Conservation (phyloP, 53 echinoderm and acorn worm genomes). For the Arbacia lixula region DNA sequence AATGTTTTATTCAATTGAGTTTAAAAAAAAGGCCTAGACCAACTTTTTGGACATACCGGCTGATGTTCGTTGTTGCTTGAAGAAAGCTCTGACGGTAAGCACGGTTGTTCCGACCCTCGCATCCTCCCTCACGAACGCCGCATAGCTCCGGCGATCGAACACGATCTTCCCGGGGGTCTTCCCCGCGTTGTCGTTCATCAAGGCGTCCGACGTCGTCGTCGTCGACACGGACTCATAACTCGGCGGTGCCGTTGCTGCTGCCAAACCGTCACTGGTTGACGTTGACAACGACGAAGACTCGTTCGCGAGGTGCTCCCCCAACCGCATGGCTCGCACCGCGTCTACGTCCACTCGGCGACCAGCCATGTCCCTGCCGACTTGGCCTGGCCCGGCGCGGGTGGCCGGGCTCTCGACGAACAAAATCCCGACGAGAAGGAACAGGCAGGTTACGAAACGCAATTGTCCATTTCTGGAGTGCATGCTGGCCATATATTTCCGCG, state of each 20-base stretch:
- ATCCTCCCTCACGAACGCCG: constrained; percentile 23
- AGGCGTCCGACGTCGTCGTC: not conserved
- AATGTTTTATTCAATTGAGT: too few relatives aligned
- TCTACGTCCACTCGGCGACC: too few relatives aligned
- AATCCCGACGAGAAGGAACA: not conserved
- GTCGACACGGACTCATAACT: not conserved
- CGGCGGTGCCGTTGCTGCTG: not conserved
- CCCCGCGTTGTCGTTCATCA: constrained; percentile 1
- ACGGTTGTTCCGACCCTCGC: not conserved
- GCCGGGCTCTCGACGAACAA: constrained; percentile 9
- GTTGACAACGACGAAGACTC: not conserved
- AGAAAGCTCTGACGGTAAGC: constrained; percentile 27
- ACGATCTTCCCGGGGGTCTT: not conserved
- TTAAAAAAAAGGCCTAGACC: too few relatives aligned
- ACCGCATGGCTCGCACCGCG: too few relatives aligned
- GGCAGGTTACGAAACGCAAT: not conserved
- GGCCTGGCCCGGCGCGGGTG: not conserved
- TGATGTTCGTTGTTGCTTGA: constrained; percentile 1
- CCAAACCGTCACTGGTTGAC: not conserved
- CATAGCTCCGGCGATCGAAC: constrained; percentile 9
- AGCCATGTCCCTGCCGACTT: not conserved
- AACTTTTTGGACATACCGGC: constrained; percentile 7
- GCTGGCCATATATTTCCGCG: not conserved
- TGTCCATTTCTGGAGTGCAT: constrained; percentile 18
- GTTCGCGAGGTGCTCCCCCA: too few relatives aligned